Conservation (phyloP, 2,797 vertebrate genomes). For the Scomberomorus guttatus region DNA sequence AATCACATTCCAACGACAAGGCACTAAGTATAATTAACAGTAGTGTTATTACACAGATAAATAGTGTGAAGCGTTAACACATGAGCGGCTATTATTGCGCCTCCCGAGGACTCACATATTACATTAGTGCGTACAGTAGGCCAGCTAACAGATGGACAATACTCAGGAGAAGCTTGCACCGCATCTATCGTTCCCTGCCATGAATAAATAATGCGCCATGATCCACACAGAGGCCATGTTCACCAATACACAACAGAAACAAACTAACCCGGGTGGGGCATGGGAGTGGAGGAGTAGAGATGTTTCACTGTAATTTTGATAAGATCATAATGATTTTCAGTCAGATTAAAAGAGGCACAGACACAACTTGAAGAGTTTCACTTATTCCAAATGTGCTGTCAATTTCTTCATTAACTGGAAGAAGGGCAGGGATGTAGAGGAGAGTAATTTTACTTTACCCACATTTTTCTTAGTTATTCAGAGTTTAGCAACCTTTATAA, state of each 20-base stretch:
- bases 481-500: not conserved
- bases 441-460: not conserved
- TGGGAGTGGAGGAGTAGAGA: constrained; percentile 11
- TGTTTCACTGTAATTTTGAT: constrained; percentile 41
- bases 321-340: constrained; percentile 53
- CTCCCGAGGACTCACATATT: constrained; percentile 71
- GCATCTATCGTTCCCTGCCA: constrained; percentile 59
- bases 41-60: constrained; percentile 75
- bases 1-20: constrained; percentile 67
- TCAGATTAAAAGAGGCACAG: constrained; percentile 33
- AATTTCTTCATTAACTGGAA: not conserved
- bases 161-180: constrained; percentile 66
- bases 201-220: constrained; percentile 80
- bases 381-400: constrained; percentile 20
- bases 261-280: constrained; percentile 17
- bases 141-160: constrained; percentile 78
- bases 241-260: constrained; percentile 50
- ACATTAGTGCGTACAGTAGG: constrained; percentile 73
- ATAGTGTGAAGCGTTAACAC: constrained; percentile 73
- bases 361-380: constrained; percentile 25
- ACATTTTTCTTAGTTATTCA: not conserved
- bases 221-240: constrained; percentile 70
- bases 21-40: constrained; percentile 76
- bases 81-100: constrained; percentile 64
- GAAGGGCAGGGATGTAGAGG: not conserved